Conservation (phyloP, 2,797 vertebrate species). For the Pangasius krempfi region DNA sequence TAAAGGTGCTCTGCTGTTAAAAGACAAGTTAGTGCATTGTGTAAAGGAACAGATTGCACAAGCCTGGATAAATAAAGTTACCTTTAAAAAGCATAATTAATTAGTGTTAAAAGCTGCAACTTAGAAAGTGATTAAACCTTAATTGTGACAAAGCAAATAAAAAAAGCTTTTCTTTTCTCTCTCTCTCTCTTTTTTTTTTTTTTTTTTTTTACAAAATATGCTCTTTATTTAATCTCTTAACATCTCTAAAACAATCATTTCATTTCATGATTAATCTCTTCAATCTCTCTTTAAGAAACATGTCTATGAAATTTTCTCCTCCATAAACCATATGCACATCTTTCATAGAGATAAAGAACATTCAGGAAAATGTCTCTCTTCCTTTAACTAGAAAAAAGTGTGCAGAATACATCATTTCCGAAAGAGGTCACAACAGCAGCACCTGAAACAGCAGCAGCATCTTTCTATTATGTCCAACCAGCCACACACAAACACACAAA, state of each 20-base stretch:
- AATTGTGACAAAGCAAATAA: neutral
- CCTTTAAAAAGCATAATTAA: neutral
- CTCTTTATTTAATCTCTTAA: conserved; percentile 73
- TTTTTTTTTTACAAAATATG: conserved; percentile 70
- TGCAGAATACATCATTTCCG: conserved; percentile 45
- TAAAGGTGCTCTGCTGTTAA: neutral
- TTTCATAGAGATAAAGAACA: conserved; percentile 20
- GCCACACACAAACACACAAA: neutral
- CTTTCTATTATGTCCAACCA: conserved; percentile 31
- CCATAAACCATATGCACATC: conserved; percentile 41
- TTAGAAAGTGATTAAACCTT: neutral
- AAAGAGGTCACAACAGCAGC: conserved; percentile 44
- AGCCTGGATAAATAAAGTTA: neutral
- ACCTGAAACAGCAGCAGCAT: conserved; percentile 38
- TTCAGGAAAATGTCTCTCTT: neutral
- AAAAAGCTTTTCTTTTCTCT: neutral
- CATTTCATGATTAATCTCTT: conserved; percentile 31
- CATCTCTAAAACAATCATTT: conserved; percentile 64
- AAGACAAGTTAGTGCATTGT: neutral
- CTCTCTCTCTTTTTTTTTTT: conserved; percentile 4
- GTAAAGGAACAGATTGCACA: neutral
- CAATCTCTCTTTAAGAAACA: conserved; percentile 46
- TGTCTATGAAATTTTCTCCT: conserved; percentile 30
- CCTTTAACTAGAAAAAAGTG: conserved; percentile 31
- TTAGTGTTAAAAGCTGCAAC: neutral